These are phyloP conservation scores for Uria lomvia DNA, from an alignment of 2,113 vertebrate species.

Conservation along the genomic window DNA sequence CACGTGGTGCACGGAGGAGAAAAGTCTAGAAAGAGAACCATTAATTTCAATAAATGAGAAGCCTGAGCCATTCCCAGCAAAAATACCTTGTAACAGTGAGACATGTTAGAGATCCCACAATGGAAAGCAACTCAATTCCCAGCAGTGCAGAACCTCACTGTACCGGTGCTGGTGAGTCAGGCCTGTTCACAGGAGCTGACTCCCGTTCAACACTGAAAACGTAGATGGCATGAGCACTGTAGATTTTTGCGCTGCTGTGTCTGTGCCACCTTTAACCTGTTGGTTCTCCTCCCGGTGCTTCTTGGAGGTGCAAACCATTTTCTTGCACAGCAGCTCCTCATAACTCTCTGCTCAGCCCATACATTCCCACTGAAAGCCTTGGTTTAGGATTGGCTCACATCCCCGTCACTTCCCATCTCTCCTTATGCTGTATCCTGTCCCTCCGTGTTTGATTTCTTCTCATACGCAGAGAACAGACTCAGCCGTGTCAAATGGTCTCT, in stretches of 20 bases:
- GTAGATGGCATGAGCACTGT: rapidly evolving
- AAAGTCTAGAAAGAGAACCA: not conserved
- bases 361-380: not conserved
- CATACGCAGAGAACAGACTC: rapidly evolving
- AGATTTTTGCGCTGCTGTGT: too few species aligned
- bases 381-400: rapidly evolving
- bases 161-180: not conserved
- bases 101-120: not conserved
- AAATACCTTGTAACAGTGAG: not conserved
- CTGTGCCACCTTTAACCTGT: not conserved
- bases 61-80: not conserved
- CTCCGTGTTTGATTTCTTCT: not conserved
- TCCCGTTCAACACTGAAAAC: not conserved
- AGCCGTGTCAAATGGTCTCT: not conserved
- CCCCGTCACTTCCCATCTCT: not conserved
- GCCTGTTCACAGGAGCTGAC: not conserved
- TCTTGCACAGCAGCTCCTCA: rapidly evolving
- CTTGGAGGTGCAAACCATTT: not conserved
- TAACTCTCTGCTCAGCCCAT: not conserved
- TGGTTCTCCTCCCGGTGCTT: rapidly evolving
- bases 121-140: not conserved
- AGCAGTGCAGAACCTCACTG: not conserved
- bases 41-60: not conserved
- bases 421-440: rapidly evolving
- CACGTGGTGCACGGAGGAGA: not conserved